Evolutionary conservation across 1,140 invertebrate species (phyloP).

Genomic region (Micrasema minimum): DNA sequence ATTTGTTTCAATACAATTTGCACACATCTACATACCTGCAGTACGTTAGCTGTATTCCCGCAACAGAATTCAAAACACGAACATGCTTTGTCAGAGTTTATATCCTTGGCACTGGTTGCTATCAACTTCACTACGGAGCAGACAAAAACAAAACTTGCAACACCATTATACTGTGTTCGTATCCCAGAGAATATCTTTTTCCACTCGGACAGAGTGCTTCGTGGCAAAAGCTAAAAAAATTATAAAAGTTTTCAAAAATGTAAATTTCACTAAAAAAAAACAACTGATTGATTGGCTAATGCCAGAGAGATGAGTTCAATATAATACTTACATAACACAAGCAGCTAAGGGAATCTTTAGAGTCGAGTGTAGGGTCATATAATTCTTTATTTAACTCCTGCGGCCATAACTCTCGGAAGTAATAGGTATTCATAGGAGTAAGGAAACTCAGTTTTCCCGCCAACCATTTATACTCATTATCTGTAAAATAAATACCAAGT

Average conservation of each 20-base stretch:
- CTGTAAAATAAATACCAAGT: slow-evolving; percentile 45
- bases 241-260: too few species aligned
- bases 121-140: slow-evolving; percentile 37
- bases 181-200: slow-evolving; percentile 37
- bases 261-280: too few species aligned
- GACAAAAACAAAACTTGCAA: slow-evolving; percentile 22
- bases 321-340: slow-evolving; percentile 43
- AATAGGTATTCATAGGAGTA: slow-evolving; percentile 42
- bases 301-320: too few species aligned
- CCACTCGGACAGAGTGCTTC: slow-evolving; percentile 37
- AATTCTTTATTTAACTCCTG: slow-evolving; percentile 19
- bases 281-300: too few species aligned
- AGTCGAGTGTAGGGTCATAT: slow-evolving; percentile 13
- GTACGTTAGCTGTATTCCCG: slow-evolving; percentile 35
- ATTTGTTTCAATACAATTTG: too few species aligned
- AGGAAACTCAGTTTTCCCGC: slow-evolving; percentile 33
- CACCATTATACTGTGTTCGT: not conserved
- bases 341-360: slow-evolving; percentile 8
- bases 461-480: slow-evolving; percentile 42
- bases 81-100: slow-evolving; percentile 29
- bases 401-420: slow-evolving; percentile 39
- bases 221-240: slow-evolving; percentile 44
- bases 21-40: slow-evolving; percentile 38
- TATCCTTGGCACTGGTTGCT: slow-evolving; percentile 1
- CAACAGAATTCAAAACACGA: slow-evolving; percentile 46